Conservation (phyloP, 2,113 vertebrate genomes). For the Neolamprologus brichardi region DNA sequence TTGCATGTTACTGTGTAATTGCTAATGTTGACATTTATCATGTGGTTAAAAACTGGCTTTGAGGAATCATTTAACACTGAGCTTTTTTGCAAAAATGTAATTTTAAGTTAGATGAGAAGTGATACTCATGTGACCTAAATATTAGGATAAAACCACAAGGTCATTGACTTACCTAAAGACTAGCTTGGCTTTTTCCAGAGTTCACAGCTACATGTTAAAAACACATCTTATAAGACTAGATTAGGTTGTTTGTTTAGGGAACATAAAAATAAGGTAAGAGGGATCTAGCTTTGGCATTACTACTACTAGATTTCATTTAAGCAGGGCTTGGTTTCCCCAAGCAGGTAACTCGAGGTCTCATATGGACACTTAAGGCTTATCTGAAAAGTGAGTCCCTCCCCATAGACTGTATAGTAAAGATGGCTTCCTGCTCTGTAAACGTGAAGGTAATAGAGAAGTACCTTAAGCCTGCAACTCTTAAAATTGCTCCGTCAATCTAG, state of each 20-base stretch:
- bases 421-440: background rate
- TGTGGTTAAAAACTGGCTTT: background rate
- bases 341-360: background rate
- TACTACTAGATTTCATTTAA: background rate
- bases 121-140: background rate
- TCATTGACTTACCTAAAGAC: background rate
- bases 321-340: background rate
- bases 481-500: background rate
- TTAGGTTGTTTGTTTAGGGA: background rate
- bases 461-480: background rate
- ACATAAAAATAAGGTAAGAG: background rate
- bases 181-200: background rate
- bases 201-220: background rate
- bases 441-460: background rate
- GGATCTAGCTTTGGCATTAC: background rate
- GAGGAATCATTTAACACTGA: background rate
- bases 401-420: background rate
- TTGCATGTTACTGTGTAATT: background rate
- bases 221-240: background rate
- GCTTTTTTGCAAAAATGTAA: background rate
- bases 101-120: background rate
- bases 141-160: background rate
- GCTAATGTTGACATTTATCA: background rate
- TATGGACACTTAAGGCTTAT: background rate
- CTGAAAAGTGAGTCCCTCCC: background rate